Conservation (phyloP, 2,797 vertebrate genomes). For the Pseudochirops cupreus region DNA sequence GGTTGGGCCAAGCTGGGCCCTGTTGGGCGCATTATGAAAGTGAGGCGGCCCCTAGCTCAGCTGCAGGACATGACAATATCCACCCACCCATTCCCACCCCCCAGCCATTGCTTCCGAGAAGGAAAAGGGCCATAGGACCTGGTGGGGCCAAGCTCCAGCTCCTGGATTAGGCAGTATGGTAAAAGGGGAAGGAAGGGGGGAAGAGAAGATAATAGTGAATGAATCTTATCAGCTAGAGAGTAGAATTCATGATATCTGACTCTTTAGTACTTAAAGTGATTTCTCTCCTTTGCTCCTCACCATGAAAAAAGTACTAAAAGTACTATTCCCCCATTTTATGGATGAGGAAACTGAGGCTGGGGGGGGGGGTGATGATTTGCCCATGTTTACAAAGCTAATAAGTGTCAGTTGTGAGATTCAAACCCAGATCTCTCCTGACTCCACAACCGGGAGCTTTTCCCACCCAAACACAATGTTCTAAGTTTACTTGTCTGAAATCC, state of each 20-base stretch:
- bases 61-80: no score
- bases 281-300: neutral
- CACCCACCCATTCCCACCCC: neutral
- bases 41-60: no score
- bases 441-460: neutral
- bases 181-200: neutral
- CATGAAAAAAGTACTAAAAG: neutral
- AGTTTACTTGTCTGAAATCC: neutral
- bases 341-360: neutral
- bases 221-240: neutral
- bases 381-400: neutral
- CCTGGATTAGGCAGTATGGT: neutral
- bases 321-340: neutral
- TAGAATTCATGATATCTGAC: neutral
- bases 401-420: neutral
- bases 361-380: neutral
- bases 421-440: neutral
- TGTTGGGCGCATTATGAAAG: no score
- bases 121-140: neutral
- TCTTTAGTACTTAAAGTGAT: neutral
- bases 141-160: neutral
- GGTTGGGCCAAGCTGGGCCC: no score
- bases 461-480: neutral
- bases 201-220: neutral
- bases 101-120: neutral